Conservation (phyloP, 1,140 invertebrate genomes). For the Papilio machaon region DNA sequence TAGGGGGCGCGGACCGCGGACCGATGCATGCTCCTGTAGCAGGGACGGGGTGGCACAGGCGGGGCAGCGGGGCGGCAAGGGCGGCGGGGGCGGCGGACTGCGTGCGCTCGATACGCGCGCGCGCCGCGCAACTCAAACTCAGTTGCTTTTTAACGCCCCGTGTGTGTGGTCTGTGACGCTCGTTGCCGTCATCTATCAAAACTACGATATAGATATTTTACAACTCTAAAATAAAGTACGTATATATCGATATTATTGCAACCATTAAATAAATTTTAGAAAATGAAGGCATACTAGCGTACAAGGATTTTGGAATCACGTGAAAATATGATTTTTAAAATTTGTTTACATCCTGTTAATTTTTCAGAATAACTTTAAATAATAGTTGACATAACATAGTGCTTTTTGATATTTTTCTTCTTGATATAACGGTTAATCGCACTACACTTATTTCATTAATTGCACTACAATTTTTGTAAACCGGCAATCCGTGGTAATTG, state of each 20-base stretch:
- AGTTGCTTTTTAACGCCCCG: constrained; percentile 72
- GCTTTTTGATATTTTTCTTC: neutral
- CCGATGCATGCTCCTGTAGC: constrained; percentile 58
- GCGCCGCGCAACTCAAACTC: constrained; percentile 61
- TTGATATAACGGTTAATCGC: neutral
- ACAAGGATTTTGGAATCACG: neutral
- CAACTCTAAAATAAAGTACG: constrained; percentile 62
- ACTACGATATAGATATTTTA: constrained; percentile 68
- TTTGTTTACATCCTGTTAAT: constrained; percentile 60
- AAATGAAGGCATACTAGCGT: neutral
- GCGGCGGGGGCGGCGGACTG: constrained; percentile 57
- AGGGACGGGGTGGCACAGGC: constrained; percentile 65
- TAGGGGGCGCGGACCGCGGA: constrained; percentile 54
- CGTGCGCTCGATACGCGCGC: constrained; percentile 76
- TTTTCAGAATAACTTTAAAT: constrained; percentile 40
- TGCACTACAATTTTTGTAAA: neutral
- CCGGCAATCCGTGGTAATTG: neutral
- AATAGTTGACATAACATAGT: neutral
- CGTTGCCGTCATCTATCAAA: constrained; percentile 57
- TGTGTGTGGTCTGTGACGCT: constrained; percentile 56
- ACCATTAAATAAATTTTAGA: neutral
- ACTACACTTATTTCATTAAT: neutral
- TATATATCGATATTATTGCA: constrained; percentile 48
- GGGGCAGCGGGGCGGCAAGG: constrained; percentile 56
- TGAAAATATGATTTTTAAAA: constrained; percentile 36